Percentiles rank a stretch among this genome's conserved stretches.
Evolutionary conservation across 1,140 invertebrate species (phyloP).

Genomic region (Euglossa dilemma): DNA sequence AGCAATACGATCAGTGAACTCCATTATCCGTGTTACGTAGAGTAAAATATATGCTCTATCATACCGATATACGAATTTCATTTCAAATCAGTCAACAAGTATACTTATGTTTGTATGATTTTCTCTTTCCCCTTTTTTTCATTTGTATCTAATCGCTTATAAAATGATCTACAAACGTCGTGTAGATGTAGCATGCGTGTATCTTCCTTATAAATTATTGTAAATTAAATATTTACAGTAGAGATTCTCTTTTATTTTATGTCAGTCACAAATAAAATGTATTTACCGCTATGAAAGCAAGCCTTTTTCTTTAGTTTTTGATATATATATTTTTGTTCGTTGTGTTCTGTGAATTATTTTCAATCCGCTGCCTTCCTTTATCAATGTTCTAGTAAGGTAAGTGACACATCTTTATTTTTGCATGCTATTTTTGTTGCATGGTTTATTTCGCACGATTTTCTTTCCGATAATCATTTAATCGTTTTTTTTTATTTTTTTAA

Average conservation of each 20-base stretch:
- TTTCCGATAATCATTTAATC: no score
- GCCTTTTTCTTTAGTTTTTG: slow-evolving; percentile 54
- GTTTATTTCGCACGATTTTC: slow-evolving; percentile 47
- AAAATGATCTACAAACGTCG: slow-evolving; percentile 37
- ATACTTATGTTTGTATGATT: slow-evolving; percentile 55
- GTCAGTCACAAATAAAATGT: slow-evolving; percentile 70
- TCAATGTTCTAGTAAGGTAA: slow-evolving; percentile 61
- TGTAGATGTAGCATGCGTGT: slow-evolving; percentile 75
- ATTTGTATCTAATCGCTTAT: slow-evolving; percentile 49
- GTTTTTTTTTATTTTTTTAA: no score
- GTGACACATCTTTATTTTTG: slow-evolving; percentile 70
- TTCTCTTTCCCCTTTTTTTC: slow-evolving; percentile 50
- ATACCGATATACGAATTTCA: slow-evolving; percentile 17
- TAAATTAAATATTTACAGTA: slow-evolving; percentile 68
- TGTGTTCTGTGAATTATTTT: slow-evolving; percentile 60
- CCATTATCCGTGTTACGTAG: neutral
- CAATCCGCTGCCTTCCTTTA: slow-evolving; percentile 50
- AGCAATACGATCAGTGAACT: neutral
- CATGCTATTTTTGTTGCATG: slow-evolving; percentile 59
- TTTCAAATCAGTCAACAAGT: slow-evolving; percentile 24
- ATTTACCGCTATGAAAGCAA: slow-evolving; percentile 56
- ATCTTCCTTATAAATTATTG: slow-evolving; percentile 70
- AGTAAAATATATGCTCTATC: slow-evolving; percentile 20
- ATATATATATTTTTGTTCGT: slow-evolving; percentile 53
- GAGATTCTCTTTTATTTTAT: slow-evolving; percentile 73